phyloP scores from a whole-genome alignment of 2,888 invertebrate genomes.

The Chalcis sispes region DNA sequence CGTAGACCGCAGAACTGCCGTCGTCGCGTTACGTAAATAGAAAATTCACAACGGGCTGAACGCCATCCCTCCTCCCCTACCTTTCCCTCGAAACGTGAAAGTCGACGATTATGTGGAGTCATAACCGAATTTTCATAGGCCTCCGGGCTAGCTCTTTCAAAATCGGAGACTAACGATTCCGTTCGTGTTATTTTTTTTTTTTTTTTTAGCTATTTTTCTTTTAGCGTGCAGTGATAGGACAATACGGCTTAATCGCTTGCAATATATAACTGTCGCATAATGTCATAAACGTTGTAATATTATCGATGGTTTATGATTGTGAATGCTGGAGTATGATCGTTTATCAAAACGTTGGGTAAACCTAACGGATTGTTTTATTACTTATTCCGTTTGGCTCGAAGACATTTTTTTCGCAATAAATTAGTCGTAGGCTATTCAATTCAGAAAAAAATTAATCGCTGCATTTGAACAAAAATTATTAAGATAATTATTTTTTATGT shows the following conservation, averaged over 20 bases:
- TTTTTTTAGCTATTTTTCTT: background rate
- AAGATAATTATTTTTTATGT: too few species aligned
- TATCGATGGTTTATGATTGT: background rate
- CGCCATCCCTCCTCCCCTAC: background rate
- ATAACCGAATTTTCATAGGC: constrained; percentile 48
- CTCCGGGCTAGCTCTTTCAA: constrained; percentile 33
- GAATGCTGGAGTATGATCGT: background rate
- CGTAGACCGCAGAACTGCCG: constrained; percentile 22
- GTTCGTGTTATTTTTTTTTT: background rate
- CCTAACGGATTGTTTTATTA: constrained; percentile 25
- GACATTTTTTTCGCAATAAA: background rate
- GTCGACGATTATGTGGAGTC: too few species aligned
- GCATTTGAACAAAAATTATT: too few species aligned
- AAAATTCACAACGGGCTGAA: constrained; percentile 30
- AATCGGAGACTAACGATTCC: constrained; percentile 25
- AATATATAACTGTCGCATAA: constrained; percentile 36
- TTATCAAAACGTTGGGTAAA: constrained; percentile 21
- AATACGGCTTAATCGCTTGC: constrained; percentile 13
- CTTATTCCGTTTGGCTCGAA: background rate
- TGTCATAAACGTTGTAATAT: background rate
- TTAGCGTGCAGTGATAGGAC: background rate
- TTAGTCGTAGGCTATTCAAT: too few species aligned
- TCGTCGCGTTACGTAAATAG: constrained; percentile 39
- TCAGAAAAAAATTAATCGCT: too few species aligned
- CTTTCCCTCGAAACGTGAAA: too few species aligned